Evolutionary conservation across 2,888 invertebrate species (phyloP), one percentile per base, ranked within the genome.

Genomic region (Hypselothyrea guttata): DNA sequence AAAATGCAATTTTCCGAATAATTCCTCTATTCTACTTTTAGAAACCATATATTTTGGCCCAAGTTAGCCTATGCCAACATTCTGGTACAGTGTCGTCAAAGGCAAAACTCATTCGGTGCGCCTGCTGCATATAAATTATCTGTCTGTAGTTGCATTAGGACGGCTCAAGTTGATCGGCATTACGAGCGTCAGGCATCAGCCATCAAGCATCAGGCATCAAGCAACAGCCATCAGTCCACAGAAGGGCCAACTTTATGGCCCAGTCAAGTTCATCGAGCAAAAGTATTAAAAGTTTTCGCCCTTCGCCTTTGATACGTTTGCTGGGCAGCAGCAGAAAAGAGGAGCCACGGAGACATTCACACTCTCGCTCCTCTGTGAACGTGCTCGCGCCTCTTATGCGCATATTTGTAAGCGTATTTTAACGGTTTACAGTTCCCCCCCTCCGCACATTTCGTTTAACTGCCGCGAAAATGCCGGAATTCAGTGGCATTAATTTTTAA

Each of bases 401-500:
- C 56, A 60, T 33, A 41, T 38, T 40, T 54, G 42, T 31, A n/a
- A 4, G 16, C 27, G 34, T 16, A 28, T 35, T 35, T 38, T 34
- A 40, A 71, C 37, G 12, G 16, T 31, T 38, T 37, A 15, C 22
- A 30, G 30, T 47, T n/a, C 31, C 15, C 16, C 13, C n/a, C 38
- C 15, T 40, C 30, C 33, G 9, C 5, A 33, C 42, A 7, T 4
- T 37, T 44, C 41, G 46, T 54, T 68, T 65, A 81, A 74, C 77
- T 59, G 69, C 62, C 74, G 66, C 51, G 48, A 77, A 82, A 84
- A 71, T 67, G 57, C 37, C 38, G 49, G 60, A 69, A 51, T 71
- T 82, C 59, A 55, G 47, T 41, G 40, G 69, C 60, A 71, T 84
- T 82, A 62, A 75, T 82, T 84, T 74, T 84, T 84, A 81, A 84